Evolutionary conservation across 2,797 vertebrate genomes (phyloP).

Genomic region (Sebastiscus albofasciatus): DNA sequence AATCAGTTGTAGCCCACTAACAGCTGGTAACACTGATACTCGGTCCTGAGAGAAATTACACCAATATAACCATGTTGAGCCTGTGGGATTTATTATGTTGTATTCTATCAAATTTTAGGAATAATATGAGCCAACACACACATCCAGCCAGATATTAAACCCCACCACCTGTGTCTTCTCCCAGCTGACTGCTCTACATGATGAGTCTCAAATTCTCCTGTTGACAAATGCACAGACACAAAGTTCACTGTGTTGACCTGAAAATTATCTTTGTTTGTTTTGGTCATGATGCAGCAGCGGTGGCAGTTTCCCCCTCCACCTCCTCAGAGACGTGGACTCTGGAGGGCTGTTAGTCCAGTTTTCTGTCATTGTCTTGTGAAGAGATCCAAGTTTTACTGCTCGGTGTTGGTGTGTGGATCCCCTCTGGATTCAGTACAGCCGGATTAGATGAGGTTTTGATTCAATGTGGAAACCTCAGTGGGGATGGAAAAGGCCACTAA

Average conservation of each 20-base stretch:
- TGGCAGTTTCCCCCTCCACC: not conserved
- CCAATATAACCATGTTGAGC: not conserved
- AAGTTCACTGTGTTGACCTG: conserved; percentile 1
- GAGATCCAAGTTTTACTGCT: conserved; percentile 22
- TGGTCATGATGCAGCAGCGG: not conserved
- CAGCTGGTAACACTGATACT: not conserved
- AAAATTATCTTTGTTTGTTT: conserved; percentile 30
- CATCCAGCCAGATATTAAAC: not conserved
- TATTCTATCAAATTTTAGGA: not conserved
- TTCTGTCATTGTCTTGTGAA: not conserved
- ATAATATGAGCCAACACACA: not conserved
- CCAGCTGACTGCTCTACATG: conserved; percentile 2
- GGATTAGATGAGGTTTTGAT: conserved; percentile 32
- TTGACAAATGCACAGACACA: not conserved
- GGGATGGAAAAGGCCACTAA: conserved; percentile 24
- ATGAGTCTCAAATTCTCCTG: not conserved
- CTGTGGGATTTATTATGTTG: not conserved
- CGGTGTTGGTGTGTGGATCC: not conserved
- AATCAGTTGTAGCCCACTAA: not conserved
- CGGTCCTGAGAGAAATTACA: not conserved
- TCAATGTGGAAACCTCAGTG: conserved; percentile 38
- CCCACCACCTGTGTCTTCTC: not conserved
- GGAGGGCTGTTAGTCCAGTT: conserved; percentile 19
- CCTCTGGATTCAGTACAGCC: not conserved
- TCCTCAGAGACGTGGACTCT: not conserved